Evolutionary conservation across 64 coral and sea anemone genomes (phyloP), one percentile per base, ranked within the genome.

Genomic region (Platygyra sinensis): DNA sequence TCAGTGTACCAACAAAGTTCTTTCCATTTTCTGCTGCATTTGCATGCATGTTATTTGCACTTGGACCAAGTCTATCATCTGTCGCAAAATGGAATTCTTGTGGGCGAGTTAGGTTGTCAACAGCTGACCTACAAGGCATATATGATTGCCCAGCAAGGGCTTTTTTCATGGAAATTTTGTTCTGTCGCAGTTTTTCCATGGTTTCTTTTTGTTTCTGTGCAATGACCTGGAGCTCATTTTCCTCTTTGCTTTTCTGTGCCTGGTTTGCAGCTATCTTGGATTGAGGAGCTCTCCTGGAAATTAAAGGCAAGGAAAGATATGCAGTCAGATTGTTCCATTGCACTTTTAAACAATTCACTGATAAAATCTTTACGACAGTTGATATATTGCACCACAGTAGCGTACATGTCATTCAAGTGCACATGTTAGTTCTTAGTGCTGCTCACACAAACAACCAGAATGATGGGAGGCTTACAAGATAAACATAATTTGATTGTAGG

Each of bases 11-110:
- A 72, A 83, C 72, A 80, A 99, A 99, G 49, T 75, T 86, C 79
- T 99, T 95, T 57, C 84, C 79, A 52, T 86, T 92, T 14, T 88
- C 82, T 16, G 93, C 87, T 14, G 30, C 39, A 13, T 50, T 63
- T 3, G 65, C 76, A 15, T 93, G 59, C 20, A 9, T 0, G 38
- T 39, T 39, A 55, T 91, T 78, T 30, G 75, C 69, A 80, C 74
- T 88, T 46, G 61, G 82, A 27, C 95, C 93, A 75, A 99, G 89
- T 42, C 97, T 87, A 6, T 93, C 87, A 69, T 96, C 97, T 28
- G 94, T 95, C 86, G 92, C 90, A 80, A 99, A 99, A 79, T 99
- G 94, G 22, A 99, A 99, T 83, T 95, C 97, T 36, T 96, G 52
- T 20, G 97, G 87, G 14, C 84, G 89, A 3, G 97, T 99, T 5